These are phyloP conservation scores for Leptinotarsa texana DNA, from an alignment of 1,140 invertebrate species.

Conservation along the genomic window DNA sequence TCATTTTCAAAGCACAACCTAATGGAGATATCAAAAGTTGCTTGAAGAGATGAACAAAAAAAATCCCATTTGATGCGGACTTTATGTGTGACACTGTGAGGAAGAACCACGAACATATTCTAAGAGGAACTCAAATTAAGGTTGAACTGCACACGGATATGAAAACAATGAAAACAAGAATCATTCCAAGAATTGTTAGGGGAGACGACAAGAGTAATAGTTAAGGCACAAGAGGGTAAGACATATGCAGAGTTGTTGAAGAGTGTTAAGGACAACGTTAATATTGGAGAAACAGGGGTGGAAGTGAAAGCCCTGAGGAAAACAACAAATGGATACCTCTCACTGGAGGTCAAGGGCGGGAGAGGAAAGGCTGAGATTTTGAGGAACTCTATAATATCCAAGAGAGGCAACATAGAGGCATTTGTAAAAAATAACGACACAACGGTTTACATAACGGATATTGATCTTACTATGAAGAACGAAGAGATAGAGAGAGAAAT, in stretches of 20 bases:
- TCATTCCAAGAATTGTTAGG: too few species aligned
- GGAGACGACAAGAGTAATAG: background rate
- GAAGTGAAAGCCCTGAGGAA: background rate
- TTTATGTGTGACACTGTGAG: too few species aligned
- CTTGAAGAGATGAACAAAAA: too few species aligned
- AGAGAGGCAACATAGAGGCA: background rate
- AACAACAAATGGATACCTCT: background rate
- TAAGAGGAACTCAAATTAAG: too few species aligned
- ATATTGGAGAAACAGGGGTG: background rate
- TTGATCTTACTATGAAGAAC: background rate
- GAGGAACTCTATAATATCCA: background rate
- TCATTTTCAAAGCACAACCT: too few species aligned
- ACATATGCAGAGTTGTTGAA: background rate
- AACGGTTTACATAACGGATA: background rate
- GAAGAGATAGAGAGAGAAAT: background rate
- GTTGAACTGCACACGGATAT: too few species aligned
- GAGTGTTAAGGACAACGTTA: background rate
- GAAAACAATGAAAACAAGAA: too few species aligned
- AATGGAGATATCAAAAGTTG: too few species aligned
- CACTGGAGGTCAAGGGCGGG: background rate
- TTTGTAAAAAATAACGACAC: background rate
- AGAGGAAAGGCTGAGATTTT: background rate
- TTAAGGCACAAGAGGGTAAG: background rate
- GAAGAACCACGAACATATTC: too few species aligned
- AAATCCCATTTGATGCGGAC: too few species aligned